Evolutionary conservation across 1,140 invertebrate genomes (phyloP).

Genomic region (Monochamus saltuarius): DNA sequence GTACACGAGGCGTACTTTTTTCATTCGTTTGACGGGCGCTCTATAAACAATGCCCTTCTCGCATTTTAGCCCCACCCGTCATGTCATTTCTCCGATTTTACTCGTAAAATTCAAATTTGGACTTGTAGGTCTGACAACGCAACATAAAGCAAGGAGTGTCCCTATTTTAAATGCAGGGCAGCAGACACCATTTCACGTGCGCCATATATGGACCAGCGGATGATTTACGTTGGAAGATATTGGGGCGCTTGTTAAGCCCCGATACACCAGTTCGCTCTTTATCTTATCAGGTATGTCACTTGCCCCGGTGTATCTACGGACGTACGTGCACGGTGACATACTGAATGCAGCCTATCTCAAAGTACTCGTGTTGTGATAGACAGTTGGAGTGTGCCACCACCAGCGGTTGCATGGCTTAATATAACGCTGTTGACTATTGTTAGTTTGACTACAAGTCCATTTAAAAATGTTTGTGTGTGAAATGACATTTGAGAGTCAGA

Average conservation of each 20-base stretch:
- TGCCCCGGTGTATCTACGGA: slow-evolving; percentile 8
- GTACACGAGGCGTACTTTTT: too few species aligned
- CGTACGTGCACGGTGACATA: slow-evolving; percentile 18
- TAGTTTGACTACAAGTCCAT: too few species aligned
- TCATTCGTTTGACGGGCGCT: too few species aligned
- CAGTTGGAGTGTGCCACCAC: not conserved
- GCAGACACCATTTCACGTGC: slow-evolving; percentile 2
- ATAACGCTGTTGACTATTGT: too few species aligned
- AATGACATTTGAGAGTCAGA: too few species aligned
- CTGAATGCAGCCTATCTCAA: slow-evolving; percentile 1
- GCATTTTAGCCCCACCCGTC: not conserved
- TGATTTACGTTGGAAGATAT: slow-evolving; percentile 20
- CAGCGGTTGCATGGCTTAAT: not conserved
- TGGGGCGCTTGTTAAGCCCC: slow-evolving; percentile 11
- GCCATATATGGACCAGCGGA: slow-evolving; percentile 18
- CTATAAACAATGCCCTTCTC: too few species aligned
- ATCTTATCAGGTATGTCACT: slow-evolving; percentile 16
- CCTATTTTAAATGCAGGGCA: slow-evolving; percentile 18
- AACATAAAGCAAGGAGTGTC: slow-evolving; percentile 2
- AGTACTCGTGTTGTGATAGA: slow-evolving; percentile 1
- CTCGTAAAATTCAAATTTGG: slow-evolving; percentile 10
- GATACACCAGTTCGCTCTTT: slow-evolving; percentile 20
- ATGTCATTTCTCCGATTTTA: slow-evolving; percentile 2
- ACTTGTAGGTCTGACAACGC: not conserved
- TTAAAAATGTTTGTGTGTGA: too few species aligned